Conservation (phyloP, 1,140 invertebrate species). For the Chrysoperla carnea region DNA sequence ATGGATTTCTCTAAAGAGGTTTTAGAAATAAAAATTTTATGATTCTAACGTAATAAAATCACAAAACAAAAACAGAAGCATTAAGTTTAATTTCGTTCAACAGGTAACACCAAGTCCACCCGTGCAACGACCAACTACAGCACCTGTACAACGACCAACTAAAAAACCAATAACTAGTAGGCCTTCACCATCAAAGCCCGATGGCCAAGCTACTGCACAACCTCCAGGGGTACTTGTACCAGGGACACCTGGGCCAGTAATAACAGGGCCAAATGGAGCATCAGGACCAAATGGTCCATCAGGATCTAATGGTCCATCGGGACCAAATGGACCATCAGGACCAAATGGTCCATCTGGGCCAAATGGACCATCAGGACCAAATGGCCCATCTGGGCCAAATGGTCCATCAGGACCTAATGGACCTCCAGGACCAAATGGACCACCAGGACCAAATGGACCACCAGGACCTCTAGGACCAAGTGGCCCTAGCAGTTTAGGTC, state of each 20-base stretch:
- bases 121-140: neutral
- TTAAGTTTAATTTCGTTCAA: neutral
- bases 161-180: constrained; percentile 16
- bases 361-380: constrained; percentile 12
- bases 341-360: constrained; percentile 10
- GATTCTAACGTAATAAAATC: neutral
- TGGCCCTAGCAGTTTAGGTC: constrained; percentile 4
- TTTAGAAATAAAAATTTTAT: neutral
- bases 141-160: neutral
- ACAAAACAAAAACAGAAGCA: neutral
- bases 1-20: neutral
- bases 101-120: constrained; percentile 2
- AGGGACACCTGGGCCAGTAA: neutral
- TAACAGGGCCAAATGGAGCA: constrained; percentile 1
- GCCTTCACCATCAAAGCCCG: constrained; percentile 1
- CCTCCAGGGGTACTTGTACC: neutral
- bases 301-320: neutral
- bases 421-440: constrained; percentile 5
- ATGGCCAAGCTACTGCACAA: neutral
- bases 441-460: constrained; percentile 11
- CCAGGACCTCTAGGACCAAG: constrained; percentile 15
- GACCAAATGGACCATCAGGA: constrained; percentile 5
- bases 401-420: constrained; percentile 9
- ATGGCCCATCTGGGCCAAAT: constrained; percentile 7
- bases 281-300: constrained; percentile 5